A percentile compares a stretch with the other conserved stretches of the same genome.
Conservation (phyloP, 2,888 invertebrate species). For the Charanyca ferruginea region DNA sequence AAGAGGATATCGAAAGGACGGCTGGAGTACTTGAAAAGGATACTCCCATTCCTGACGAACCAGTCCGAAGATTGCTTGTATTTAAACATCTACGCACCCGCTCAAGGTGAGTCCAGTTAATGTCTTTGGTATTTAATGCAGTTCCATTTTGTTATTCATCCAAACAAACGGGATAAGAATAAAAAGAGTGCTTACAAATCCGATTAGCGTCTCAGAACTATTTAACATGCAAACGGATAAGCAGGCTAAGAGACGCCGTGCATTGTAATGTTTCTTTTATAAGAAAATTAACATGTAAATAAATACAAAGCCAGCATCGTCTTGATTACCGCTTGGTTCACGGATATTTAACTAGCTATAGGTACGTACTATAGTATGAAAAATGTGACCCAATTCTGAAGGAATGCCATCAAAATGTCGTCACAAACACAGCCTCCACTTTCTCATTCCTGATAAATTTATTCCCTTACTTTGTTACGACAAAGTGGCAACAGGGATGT, state of each 20-base stretch:
- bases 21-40: slow-evolving; percentile 96
- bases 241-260: slow-evolving; percentile 29
- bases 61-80: slow-evolving; percentile 99
- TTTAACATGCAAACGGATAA: slow-evolving; percentile 54
- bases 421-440: slow-evolving; percentile 34
- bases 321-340: slow-evolving; percentile 34
- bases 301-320: slow-evolving; percentile 40
- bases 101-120: slow-evolving; percentile 94
- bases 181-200: slow-evolving; percentile 54
- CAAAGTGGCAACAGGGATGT: slow-evolving; percentile 58
- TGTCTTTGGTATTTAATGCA: slow-evolving; percentile 14
- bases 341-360: slow-evolving; percentile 11
- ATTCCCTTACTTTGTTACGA: slow-evolving; percentile 54
- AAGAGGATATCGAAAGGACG: slow-evolving; percentile 97
- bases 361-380: slow-evolving; percentile 1
- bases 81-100: slow-evolving; percentile 98
- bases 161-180: slow-evolving; percentile 19
- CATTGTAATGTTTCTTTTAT: slow-evolving; percentile 52
- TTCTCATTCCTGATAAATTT: slow-evolving; percentile 57
- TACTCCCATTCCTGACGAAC: slow-evolving; percentile 96
- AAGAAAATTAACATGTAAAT: slow-evolving; percentile 58
- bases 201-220: slow-evolving; percentile 53
- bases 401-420: slow-evolving; percentile 50
- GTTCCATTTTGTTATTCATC: slow-evolving; percentile 14
- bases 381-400: slow-evolving; percentile 43